Conservation (phyloP, 2,113 vertebrate genomes). For the Salvelinus alpinus region DNA sequence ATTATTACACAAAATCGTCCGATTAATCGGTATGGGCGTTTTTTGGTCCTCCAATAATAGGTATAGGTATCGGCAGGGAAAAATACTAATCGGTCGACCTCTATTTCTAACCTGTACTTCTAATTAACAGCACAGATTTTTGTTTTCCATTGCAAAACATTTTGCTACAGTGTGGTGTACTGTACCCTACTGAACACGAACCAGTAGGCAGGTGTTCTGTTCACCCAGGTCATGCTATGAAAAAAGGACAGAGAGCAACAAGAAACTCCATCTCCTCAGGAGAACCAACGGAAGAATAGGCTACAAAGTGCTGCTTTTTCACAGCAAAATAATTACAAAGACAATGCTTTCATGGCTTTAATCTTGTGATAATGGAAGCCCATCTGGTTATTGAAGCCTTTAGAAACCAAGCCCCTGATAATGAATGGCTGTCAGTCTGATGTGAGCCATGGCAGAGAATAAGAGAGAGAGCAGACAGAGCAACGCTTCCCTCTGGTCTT, state of each 20-base stretch:
- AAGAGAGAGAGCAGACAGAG: conserved; percentile 18
- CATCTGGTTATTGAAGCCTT: conserved; percentile 53
- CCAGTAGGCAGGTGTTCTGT: no score
- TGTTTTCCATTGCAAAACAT: no score
- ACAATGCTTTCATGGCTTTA: conserved; percentile 42
- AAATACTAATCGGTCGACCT: no score
- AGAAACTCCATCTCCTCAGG: not conserved
- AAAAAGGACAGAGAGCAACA: conserved; percentile 10
- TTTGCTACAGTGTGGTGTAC: no score
- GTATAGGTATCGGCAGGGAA: no score
- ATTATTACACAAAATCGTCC: no score
- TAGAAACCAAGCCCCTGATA: conserved; percentile 8
- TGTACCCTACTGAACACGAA: no score
- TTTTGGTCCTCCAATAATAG: no score
- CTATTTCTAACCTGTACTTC: no score
- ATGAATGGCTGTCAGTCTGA: conserved; percentile 15
- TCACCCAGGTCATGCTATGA: no score
- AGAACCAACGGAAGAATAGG: not conserved
- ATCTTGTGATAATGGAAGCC: conserved; percentile 42
- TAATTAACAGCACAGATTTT: no score
- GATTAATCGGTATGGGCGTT: no score
- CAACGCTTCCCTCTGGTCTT: conserved; percentile 5
- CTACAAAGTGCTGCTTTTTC: conserved; percentile 24
- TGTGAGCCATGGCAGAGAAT: conserved; percentile 13
- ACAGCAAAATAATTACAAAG: conserved; percentile 43